A percentile compares a stretch with the other conserved stretches of the same genome.
phyloP scores from a whole-genome alignment of 2,113 vertebrate species.

The Sterrhoptilus dennistouni region DNA sequence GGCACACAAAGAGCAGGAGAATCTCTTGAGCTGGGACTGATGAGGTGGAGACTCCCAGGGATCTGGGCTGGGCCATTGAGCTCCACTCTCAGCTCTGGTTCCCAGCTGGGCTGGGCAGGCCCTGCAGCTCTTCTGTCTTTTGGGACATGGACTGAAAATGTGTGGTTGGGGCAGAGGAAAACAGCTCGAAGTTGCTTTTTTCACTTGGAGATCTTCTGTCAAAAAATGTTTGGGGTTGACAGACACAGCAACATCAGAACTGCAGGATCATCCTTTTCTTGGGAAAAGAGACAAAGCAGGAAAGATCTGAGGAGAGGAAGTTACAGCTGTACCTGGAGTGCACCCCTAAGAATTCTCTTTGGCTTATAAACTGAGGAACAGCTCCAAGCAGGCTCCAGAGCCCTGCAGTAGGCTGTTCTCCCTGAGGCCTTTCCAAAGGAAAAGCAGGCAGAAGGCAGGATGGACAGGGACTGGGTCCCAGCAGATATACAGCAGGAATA shows the following conservation, averaged over 20 bases:
- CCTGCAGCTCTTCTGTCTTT: background rate
- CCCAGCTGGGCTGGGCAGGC: background rate
- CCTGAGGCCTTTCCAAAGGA: background rate
- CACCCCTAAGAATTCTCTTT: background rate
- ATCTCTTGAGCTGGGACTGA: background rate
- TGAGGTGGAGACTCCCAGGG: background rate
- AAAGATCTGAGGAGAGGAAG: background rate
- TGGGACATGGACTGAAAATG: background rate
- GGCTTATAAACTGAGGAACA: background rate
- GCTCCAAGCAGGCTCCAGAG: background rate
- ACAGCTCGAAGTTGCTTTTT: background rate
- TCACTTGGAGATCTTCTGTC: background rate
- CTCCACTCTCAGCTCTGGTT: background rate
- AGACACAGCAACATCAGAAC: background rate
- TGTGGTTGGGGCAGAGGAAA: background rate
- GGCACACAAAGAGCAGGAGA: background rate
- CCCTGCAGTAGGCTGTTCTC: background rate
- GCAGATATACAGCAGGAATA: background rate
- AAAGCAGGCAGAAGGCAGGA: background rate
- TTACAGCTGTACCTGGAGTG: background rate
- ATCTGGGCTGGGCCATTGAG: rapidly evolving
- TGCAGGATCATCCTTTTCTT: background rate
- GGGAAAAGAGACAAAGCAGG: background rate
- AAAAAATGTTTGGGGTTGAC: background rate
- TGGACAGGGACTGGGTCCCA: background rate